Base-by-base conservation (phyloP, 2,888 invertebrate species). In the Dryobota labecula region DNA sequence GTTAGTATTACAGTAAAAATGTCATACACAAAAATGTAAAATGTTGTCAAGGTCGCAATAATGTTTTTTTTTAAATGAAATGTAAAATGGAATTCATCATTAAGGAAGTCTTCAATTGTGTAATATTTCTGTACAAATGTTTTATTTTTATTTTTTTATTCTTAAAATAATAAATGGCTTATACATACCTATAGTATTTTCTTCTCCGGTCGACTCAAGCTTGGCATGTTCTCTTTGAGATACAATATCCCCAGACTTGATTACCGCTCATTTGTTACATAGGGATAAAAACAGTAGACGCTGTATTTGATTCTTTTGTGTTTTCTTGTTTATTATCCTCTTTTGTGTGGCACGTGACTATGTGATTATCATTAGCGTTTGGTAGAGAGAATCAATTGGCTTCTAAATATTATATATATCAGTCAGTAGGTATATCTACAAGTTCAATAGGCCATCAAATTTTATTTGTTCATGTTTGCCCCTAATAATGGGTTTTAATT, bases 221-320 rank as follows among this genome's bases (percentile, higher is more conserved):
- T 62, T 73, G 24, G 15, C 57, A 57, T 11, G 18, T 70, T 68
- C 36, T 67, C 60, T 83, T 73, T 69, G 51, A 57, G 62, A 71
- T 65, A 75, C 70, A 76, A 82, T 82, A 82, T 63, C 54, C 43
- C 11, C 30, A 53, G 33, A 71, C 30, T 73, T 73, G 71, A 77
- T 85, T 83, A 74, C 63, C 43, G 47, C 61, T 77, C 73, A 76
- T 83, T 75, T 76, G 60, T 80, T 76, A 69, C 70, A n/a, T 61
- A 73, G 24, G 73, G 67, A 71, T 73, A 73, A 71, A 83, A 69
- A 82, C 67, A 71, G 70, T 69, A 71, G 60, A 61, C 38, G 45
- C 18, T 56, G 62, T 70, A 43, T 64, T 70, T 63, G 41, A 78
- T 78, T 78, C 27, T 68, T 76, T 70, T 62, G 45, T 80, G 11